Evolutionary conservation across 2,888 invertebrate genomes (phyloP).

Genomic region (Euphydryas editha): DNA sequence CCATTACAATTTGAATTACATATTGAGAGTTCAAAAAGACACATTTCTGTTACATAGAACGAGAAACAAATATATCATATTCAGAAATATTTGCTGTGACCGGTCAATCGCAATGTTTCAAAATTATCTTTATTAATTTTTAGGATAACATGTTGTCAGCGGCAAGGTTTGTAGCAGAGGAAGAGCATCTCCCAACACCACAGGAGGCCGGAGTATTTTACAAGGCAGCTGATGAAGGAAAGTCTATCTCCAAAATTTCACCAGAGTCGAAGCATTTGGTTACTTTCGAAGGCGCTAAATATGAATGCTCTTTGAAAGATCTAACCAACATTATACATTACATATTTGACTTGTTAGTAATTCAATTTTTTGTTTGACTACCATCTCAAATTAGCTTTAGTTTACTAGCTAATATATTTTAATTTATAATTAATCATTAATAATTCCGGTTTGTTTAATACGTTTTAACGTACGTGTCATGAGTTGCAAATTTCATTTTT

Average conservation of each 20-base stretch:
- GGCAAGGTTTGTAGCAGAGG: slow-evolving; percentile 56
- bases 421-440: too few relatives aligned
- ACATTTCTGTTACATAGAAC: too few relatives aligned
- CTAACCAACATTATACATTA: slow-evolving; percentile 73
- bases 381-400: too few relatives aligned
- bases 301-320: slow-evolving; percentile 64
- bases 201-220: slow-evolving; percentile 59
- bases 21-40: too few relatives aligned
- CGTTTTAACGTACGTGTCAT: too few relatives aligned
- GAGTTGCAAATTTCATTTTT: too few relatives aligned
- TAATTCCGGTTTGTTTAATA: too few relatives aligned
- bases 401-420: background rate
- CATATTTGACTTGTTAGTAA: slow-evolving; percentile 73
- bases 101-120: too few relatives aligned
- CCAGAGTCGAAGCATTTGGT: slow-evolving; percentile 49
- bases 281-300: slow-evolving; percentile 55
- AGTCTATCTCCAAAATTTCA: fast-evolving
- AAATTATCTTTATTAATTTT: background rate
- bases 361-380: too few relatives aligned
- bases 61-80: too few relatives aligned
- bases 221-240: slow-evolving; percentile 47
- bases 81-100: background rate
- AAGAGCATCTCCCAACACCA: slow-evolving; percentile 58
- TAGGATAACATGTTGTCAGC: slow-evolving; percentile 76
- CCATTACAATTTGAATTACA: too few relatives aligned